Percentiles rank a stretch among this genome's conserved stretches.
Conservation (phyloP, 37 sponge, comb jelly and placozoan genomes). For the Theonella swinhoei region DNA sequence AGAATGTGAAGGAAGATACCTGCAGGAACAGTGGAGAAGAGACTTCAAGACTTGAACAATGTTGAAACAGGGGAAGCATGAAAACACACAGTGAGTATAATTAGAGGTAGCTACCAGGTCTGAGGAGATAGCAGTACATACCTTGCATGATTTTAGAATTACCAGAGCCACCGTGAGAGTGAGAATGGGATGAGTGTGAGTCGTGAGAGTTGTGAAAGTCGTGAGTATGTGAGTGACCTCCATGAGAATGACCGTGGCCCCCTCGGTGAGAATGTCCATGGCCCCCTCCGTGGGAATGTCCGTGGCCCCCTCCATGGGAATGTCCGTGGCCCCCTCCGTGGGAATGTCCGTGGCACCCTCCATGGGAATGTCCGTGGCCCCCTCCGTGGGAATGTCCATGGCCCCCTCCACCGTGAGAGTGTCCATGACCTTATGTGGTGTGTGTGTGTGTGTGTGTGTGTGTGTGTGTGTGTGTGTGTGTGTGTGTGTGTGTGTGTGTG, state of each 20-base stretch:
- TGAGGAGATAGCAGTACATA: no score
- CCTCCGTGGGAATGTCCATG: no score
- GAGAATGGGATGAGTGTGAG: background rate
- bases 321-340: no score
- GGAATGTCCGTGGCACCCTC: no score
- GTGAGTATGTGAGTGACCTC: conserved; percentile 31
- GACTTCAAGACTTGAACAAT: no score
- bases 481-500: no score
- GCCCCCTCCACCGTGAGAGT: no score
- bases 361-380: no score
- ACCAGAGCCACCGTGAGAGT: background rate
- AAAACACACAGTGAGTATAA: background rate
- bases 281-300: conserved; percentile 65
- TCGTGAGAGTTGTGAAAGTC: conserved; percentile 25
- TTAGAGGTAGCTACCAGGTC: no score
- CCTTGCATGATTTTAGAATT: conserved; percentile 82
- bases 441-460: no score
- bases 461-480: no score
- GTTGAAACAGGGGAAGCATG: background rate
- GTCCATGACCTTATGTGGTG: conserved; percentile 74
- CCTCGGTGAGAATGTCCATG: conserved; percentile 58
- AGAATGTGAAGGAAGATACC: conserved; percentile 90
- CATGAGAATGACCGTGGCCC: conserved; percentile 17
- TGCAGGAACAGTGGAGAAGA: conserved; percentile 21
- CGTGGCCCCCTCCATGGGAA: no score